Evolutionary conservation across 2,888 invertebrate genomes (phyloP).

Genomic region (Cerastis leucographa): DNA sequence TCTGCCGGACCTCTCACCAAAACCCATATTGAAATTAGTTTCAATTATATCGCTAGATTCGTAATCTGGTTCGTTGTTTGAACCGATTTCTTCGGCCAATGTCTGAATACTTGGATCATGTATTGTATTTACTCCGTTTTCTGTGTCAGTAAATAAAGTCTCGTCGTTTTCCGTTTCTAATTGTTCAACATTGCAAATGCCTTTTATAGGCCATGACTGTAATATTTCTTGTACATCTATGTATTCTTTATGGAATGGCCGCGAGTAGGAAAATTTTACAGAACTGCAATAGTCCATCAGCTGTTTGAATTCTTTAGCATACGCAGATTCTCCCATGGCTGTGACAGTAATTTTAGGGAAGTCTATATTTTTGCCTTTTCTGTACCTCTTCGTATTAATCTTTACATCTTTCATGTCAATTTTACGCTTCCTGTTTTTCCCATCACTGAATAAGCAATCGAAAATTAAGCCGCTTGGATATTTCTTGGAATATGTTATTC

Average conservation of each 20-base stretch:
- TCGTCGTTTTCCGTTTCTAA: conserved; percentile 63
- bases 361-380: conserved; percentile 86
- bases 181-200: conserved; percentile 47
- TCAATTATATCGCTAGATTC: conserved; percentile 73
- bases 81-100: conserved; percentile 81
- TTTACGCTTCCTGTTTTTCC: conserved; percentile 76
- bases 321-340: conserved; percentile 73
- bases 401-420: conserved; percentile 72
- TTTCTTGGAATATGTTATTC: conserved; percentile 76
- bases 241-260: conserved; percentile 82
- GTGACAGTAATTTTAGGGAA: conserved; percentile 75
- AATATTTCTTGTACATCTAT: conserved; percentile 77
- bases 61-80: conserved; percentile 70
- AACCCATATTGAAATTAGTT: conserved; percentile 89
- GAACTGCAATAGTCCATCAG: conserved; percentile 81
- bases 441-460: conserved; percentile 29
- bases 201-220: conserved; percentile 81
- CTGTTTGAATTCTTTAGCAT: conserved; percentile 79
- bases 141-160: conserved; percentile 73
- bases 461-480: conserved; percentile 11
- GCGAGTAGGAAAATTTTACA: conserved; percentile 84
- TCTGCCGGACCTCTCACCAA: conserved; percentile 91
- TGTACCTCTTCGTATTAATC: conserved; percentile 75
- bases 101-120: conserved; percentile 77
- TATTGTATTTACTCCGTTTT: conserved; percentile 48